These are phyloP conservation scores for Nephotettix cincticeps DNA, from an alignment of 1,140 invertebrate genomes.

Conservation along the genomic window DNA sequence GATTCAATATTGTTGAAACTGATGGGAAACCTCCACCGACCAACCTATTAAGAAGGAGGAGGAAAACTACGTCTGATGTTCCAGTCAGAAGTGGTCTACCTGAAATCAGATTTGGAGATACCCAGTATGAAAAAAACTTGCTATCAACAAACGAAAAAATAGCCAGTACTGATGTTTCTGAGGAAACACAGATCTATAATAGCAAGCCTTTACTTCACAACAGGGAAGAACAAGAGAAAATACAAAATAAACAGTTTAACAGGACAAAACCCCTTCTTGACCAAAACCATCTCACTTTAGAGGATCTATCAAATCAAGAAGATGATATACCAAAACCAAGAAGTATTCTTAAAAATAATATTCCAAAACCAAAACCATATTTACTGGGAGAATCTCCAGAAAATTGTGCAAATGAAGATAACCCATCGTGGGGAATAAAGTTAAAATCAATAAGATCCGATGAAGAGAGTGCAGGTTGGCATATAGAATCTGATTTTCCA, in stretches of 20 bases:
- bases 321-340: conserved; percentile 56
- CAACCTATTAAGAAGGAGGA: conserved; percentile 66
- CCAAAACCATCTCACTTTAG: too few relatives aligned
- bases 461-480: conserved; percentile 24
- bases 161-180: neutral
- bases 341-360: conserved; percentile 70
- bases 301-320: conserved; percentile 32
- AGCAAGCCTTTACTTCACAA: neutral
- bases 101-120: conserved; percentile 55
- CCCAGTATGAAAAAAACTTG: conserved; percentile 50
- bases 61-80: conserved; percentile 37
- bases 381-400: conserved; percentile 56
- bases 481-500: neutral
- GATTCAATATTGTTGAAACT: conserved; percentile 82
- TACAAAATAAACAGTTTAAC: neutral
- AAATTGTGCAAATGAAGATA: conserved; percentile 51
- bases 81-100: conserved; percentile 47
- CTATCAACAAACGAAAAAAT: conserved; percentile 39
- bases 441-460: conserved; percentile 44
- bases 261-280: too few relatives aligned
- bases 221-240: neutral
- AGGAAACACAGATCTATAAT: neutral
- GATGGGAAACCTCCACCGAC: conserved; percentile 80
- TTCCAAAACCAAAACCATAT: conserved; percentile 66
- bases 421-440: conserved; percentile 51